Base-by-base conservation (phyloP, 2,113 vertebrate species). In the Otis tarda region DNA sequence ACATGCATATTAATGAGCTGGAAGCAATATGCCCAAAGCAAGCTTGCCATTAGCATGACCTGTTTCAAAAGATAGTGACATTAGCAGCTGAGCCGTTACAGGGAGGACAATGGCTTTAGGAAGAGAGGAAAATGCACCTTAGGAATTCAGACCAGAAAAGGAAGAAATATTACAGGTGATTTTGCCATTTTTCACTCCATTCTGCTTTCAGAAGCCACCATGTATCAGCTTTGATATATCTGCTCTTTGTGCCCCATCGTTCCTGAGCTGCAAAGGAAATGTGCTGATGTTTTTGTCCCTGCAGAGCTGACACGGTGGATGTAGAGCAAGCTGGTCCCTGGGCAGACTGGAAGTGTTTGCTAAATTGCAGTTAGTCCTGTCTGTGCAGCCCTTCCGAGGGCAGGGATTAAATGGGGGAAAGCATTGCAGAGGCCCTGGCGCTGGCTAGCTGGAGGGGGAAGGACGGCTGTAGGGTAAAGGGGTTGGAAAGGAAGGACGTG, bases 101-200 rank as follows among this genome's bases (percentile, higher is more conserved):
- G 47, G 50, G 41, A 87, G 80, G 55, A 60, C 79, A 92, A 41
- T 77, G 39, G 78, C 83, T 78, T 37, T 84, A 81, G 77, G 24
- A 69, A 81, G 45, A 85, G 49, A 76, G n/a, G 63, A 89, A 89
- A 85, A 81, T 11, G 15, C 50, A 84, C 95, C 84, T 80, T 89
- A 95, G 91, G 94, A 97, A 90, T 96, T 95, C 60, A 91, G 70
- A 86, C 52, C 57, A 97, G 89, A 95, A 97, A 94, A 65, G 79
- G 80, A 95, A 59, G 87, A 84, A 67, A 95, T 95, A 85, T 83
- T 93, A 77, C 87, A 91, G 83, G 76, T 84, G 82, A 87, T 94
- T 95, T 95, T 7, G 27, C 90, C 35, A 79, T 75, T 84, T 70
- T 93, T 67, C 16, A 4, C 83, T 86, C 31, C 50, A 31, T 89